Conservation (phyloP, 2,888 invertebrate genomes). For the Cosmorhoe ocellata region DNA sequence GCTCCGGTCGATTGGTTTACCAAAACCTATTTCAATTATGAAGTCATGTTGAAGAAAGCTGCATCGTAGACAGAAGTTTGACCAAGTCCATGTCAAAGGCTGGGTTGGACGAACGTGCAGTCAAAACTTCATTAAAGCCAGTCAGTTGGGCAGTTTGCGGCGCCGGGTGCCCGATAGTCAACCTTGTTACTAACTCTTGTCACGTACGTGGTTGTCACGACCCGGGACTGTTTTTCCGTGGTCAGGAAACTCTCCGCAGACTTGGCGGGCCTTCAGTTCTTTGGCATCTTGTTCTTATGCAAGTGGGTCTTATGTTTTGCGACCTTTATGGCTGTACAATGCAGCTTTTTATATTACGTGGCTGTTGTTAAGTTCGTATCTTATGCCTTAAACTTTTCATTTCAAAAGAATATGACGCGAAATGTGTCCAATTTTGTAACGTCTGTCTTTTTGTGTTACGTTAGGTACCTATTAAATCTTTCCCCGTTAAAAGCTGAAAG, state of each 20-base stretch:
- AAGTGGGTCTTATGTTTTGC: constrained; percentile 44
- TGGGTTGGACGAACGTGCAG: constrained; percentile 41
- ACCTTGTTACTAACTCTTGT: constrained; percentile 50
- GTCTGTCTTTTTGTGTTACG: constrained; percentile 18
- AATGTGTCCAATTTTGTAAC: constrained; percentile 10
- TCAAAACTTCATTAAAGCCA: constrained; percentile 60
- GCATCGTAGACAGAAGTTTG: constrained; percentile 32
- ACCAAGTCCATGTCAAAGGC: constrained; percentile 38
- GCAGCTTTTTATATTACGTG: constrained; percentile 8
- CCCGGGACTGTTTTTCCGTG: constrained; percentile 59
- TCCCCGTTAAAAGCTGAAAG: constrained; percentile 33
- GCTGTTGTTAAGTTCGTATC: constrained; percentile 11
- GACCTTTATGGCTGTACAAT: constrained; percentile 22
- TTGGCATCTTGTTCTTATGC: constrained; percentile 42
- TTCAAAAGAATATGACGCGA: constrained; percentile 9
- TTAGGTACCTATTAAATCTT: constrained; percentile 25
- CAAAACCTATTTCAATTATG: constrained; percentile 6
- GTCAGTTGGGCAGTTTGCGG: constrained; percentile 60
- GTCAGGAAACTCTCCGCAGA: constrained; percentile 58
- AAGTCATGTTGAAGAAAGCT: constrained; percentile 17
- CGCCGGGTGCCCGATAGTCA: constrained; percentile 36
- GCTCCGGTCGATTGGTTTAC: not conserved
- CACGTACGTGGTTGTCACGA: constrained; percentile 63
- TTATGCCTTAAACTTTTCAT: constrained; percentile 6
- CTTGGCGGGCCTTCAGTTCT: constrained; percentile 40